Evolutionary conservation across 2,888 invertebrate genomes (phyloP).

Genomic region (Callimorpha dominula): DNA sequence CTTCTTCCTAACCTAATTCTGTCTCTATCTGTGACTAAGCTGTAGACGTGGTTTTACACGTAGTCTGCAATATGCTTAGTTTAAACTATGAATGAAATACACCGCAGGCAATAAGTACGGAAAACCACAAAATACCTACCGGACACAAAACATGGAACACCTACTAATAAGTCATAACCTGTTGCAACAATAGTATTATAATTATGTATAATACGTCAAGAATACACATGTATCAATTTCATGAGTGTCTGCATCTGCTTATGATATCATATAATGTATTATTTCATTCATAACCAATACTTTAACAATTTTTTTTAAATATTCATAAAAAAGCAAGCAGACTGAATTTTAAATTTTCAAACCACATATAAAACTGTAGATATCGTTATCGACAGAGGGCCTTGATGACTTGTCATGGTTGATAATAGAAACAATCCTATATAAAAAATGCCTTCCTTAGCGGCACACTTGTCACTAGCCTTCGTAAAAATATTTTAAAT

Average conservation of each 20-base stretch:
- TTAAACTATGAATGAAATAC: neutral
- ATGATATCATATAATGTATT: no score
- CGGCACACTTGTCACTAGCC: no score
- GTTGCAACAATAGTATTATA: no score
- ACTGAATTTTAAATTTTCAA: neutral
- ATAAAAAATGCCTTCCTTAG: no score
- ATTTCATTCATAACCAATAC: neutral
- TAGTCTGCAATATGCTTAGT: no score
- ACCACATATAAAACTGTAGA: neutral
- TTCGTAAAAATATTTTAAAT: no score
- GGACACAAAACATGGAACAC: neutral
- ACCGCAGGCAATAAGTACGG: neutral
- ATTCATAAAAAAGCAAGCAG: neutral
- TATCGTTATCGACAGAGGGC: neutral
- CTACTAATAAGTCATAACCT: neutral
- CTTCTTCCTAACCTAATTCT: neutral
- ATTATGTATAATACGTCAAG: no score
- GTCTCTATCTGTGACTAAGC: neutral
- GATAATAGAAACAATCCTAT: neutral
- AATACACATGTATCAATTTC: no score
- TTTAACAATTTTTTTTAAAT: no score
- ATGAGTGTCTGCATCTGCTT: no score
- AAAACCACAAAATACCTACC: neutral
- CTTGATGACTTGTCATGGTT: neutral
- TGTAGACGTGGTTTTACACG: neutral